These are phyloP conservation scores for Poeciliopsis turrubarensis DNA, from an alignment of 2,113 vertebrate species.

Conservation along the genomic window DNA sequence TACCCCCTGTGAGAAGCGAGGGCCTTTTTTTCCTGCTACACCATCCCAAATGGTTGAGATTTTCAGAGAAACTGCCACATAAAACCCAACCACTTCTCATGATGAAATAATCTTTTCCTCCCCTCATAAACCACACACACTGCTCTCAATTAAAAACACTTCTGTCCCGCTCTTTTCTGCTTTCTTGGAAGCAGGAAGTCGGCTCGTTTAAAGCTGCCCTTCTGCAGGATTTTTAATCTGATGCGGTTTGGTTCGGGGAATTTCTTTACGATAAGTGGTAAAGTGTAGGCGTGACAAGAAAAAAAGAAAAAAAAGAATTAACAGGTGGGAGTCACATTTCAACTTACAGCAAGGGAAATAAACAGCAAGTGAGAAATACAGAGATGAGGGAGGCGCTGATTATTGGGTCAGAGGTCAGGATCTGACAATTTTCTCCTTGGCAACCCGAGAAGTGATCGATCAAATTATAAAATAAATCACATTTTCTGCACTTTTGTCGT, in stretches of 20 bases:
- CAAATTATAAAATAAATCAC: neutral
- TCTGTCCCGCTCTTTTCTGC: constrained; percentile 17
- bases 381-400: no score
- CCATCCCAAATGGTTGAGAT: constrained; percentile 15
- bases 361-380: neutral
- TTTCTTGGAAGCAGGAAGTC: constrained; percentile 37
- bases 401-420: no score
- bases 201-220: constrained; percentile 41
- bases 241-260: constrained; percentile 59
- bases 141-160: constrained; percentile 56
- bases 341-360: constrained; percentile 3
- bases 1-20: neutral
- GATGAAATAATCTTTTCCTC: constrained; percentile 46
- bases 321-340: constrained; percentile 12
- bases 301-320: neutral
- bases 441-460: no score
- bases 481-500: no score
- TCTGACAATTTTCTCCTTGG: no score
- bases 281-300: constrained; percentile 35
- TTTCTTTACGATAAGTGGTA: constrained; percentile 52
- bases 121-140: constrained; percentile 56
- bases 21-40: neutral
- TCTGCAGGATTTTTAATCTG: constrained; percentile 45
- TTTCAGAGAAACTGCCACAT: constrained; percentile 51
- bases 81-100: constrained; percentile 45